phyloP scores from a whole-genome alignment of 2,888 invertebrate genomes.

The Mantis religiosa region DNA sequence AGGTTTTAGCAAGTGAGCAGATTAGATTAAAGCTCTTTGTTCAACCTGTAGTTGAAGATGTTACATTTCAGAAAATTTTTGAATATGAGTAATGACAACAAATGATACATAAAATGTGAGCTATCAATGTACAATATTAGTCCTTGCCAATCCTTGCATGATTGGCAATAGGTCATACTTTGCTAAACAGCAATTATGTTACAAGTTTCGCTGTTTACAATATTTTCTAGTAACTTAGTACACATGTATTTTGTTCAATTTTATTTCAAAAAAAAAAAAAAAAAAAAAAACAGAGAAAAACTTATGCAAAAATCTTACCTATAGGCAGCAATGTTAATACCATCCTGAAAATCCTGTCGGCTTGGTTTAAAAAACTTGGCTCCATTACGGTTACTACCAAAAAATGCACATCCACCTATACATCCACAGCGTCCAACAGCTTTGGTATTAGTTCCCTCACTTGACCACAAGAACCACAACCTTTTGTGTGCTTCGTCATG shows the following conservation, averaged over 20 bases:
- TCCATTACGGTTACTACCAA: constrained; percentile 89
- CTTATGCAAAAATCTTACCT: constrained; percentile 46
- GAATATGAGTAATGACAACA: no score
- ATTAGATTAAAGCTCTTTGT: no score
- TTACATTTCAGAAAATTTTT: no score
- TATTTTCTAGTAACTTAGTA: no score
- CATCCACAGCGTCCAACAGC: constrained; percentile 80
- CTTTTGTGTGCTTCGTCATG: constrained; percentile 83
- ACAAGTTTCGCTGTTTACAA: no score
- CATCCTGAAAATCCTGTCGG: constrained; percentile 73
- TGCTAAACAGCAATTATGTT: no score
- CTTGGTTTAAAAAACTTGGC: constrained; percentile 82
- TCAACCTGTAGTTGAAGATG: no score
- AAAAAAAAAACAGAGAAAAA: background rate
- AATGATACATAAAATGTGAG: no score
- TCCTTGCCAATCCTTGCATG: no score
- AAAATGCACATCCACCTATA: constrained; percentile 91
- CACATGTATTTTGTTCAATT: background rate
- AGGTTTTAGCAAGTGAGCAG: no score
- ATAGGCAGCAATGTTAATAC: constrained; percentile 76
- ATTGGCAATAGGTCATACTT: no score
- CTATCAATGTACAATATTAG: no score
- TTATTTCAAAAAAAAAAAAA: background rate
- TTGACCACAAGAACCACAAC: constrained; percentile 92
- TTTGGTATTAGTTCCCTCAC: constrained; percentile 56